phyloP scores from a whole-genome alignment of 2,888 invertebrate genomes.

The Drosophila prostipennis region DNA sequence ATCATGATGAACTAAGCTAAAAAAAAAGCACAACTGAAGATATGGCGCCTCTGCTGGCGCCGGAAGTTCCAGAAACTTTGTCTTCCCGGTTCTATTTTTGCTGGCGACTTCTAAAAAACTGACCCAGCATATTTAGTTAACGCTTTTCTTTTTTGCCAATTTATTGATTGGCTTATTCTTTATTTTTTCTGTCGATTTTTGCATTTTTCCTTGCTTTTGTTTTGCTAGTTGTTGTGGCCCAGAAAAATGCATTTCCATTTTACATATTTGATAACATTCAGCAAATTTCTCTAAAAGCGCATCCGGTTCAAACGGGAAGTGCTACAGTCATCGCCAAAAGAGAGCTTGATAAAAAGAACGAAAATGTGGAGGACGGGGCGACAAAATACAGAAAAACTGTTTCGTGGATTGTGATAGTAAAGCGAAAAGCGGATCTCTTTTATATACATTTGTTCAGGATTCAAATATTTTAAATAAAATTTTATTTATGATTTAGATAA shows the following conservation, averaged over 20 bases:
- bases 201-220: no score
- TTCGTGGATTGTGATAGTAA: background rate
- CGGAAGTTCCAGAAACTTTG: constrained; percentile 31
- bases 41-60: constrained; percentile 40
- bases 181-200: constrained; percentile 21
- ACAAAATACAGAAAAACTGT: background rate
- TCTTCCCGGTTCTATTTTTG: constrained; percentile 17
- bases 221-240: constrained; percentile 13
- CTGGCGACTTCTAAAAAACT: constrained; percentile 41
- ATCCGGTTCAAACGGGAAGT: constrained; percentile 57
- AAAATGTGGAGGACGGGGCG: background rate
- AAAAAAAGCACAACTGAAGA: background rate
- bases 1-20: constrained; percentile 12
- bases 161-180: constrained; percentile 23
- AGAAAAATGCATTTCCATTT: constrained; percentile 40
- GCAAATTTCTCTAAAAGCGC: constrained; percentile 54
- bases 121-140: constrained; percentile 54
- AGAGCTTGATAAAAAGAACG: background rate
- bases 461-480: background rate
- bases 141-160: constrained; percentile 30
- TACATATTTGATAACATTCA: constrained; percentile 60
- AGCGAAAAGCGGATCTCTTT: background rate
- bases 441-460: background rate
- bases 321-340: constrained; percentile 12
- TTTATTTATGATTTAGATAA: no score